phyloP scores from a whole-genome alignment of 2,113 vertebrate species.

The Paedocypris sp. region DNA sequence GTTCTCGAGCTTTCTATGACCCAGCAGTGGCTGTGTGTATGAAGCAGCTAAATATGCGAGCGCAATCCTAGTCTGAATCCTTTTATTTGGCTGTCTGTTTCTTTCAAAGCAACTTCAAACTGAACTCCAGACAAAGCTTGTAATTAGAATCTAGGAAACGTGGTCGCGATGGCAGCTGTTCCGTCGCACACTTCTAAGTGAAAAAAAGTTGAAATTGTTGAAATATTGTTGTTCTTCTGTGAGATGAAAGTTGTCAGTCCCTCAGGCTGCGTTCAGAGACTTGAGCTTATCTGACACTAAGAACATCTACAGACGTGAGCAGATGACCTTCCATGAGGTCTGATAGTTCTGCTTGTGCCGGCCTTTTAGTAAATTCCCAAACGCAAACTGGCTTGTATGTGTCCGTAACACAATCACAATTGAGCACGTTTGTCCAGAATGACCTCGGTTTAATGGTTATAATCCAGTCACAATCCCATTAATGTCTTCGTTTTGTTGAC shows the following conservation, averaged over 20 bases:
- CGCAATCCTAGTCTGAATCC: background rate
- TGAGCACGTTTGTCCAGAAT: too few species aligned
- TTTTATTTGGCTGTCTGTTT: background rate
- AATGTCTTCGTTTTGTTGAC: too few species aligned
- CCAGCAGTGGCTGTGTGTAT: background rate
- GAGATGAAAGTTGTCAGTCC: background rate
- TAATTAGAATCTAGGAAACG: slow-evolving; percentile 24
- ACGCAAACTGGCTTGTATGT: too few species aligned
- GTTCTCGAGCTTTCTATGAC: too few species aligned
- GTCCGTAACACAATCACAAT: too few species aligned
- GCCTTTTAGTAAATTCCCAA: slow-evolving; percentile 1
- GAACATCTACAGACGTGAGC: background rate
- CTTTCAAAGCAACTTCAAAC: background rate
- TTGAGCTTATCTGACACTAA: background rate
- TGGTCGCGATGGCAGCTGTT: slow-evolving; percentile 5
- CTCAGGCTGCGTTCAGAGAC: background rate
- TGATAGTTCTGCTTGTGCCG: background rate
- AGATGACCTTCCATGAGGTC: background rate
- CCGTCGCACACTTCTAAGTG: too few species aligned
- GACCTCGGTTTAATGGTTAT: too few species aligned
- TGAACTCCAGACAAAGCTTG: background rate
- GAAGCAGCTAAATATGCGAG: background rate
- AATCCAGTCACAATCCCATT: too few species aligned
- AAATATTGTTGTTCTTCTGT: background rate
- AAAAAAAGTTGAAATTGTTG: too few species aligned